Percentiles rank a stretch among this genome's conserved stretches.
phyloP scores from a whole-genome alignment of 2,888 invertebrate genomes.

The Ochropleura leucogaster region DNA sequence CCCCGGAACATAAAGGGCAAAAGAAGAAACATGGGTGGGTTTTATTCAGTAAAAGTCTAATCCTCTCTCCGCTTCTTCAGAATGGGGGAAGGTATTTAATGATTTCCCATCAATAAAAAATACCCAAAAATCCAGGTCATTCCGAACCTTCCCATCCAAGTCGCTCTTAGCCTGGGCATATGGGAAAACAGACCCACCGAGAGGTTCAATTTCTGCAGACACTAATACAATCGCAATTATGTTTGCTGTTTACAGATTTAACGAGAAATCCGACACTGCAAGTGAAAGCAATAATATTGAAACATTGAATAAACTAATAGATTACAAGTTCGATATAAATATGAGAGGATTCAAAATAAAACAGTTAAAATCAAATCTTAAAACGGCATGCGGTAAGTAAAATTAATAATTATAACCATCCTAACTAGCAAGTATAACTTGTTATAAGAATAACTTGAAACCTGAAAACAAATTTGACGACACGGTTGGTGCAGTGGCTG shows the following conservation, averaged over 20 bases:
- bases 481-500: no score
- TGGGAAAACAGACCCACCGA: background rate
- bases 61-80: background rate
- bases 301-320: conserved; percentile 64
- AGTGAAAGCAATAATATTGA: conserved; percentile 51
- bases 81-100: background rate
- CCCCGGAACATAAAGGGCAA: no score
- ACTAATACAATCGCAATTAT: background rate
- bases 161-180: no score
- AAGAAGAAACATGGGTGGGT: no score
- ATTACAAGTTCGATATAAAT: conserved; percentile 70
- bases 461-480: background rate
- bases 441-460: background rate
- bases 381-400: conserved; percentile 77
- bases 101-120: no score
- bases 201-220: background rate
- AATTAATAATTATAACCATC: background rate
- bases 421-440: background rate
- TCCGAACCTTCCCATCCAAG: no score
- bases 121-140: no score
- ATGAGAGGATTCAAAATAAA: conserved; percentile 71
- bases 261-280: conserved; percentile 46
- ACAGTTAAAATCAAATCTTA: conserved; percentile 72
- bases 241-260: conserved; percentile 65
- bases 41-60: no score